Percentiles rank a stretch among this genome's conserved stretches.
Evolutionary conservation across 1,140 invertebrate genomes (phyloP).

Genomic region (Aphelenchoides fujianensis): DNA sequence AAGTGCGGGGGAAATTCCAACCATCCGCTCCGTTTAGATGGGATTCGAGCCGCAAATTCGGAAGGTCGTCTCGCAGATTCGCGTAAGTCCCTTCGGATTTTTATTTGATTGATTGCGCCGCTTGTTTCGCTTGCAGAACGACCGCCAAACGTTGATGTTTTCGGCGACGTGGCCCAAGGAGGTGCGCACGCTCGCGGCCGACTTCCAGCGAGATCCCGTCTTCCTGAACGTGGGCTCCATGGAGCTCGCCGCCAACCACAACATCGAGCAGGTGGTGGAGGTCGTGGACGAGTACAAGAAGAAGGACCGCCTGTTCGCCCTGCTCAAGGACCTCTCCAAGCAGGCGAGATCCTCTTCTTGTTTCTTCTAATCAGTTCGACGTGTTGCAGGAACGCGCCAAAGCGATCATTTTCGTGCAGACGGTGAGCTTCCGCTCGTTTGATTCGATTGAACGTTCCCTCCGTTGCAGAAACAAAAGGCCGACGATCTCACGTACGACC

Average conservation of each 20-base stretch:
- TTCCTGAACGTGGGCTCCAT: constrained; percentile 88
- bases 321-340: constrained; percentile 53
- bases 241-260: constrained; percentile 87
- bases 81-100: constrained; percentile 64
- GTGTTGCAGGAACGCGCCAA: constrained; percentile 42
- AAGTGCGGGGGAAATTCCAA: no score
- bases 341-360: constrained; percentile 41
- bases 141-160: constrained; percentile 95
- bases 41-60: constrained; percentile 97
- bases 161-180: constrained; percentile 97
- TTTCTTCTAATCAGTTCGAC: constrained; percentile 33
- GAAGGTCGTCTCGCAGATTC: constrained; percentile 90
- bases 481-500: constrained; percentile 85
- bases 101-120: no score
- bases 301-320: constrained; percentile 38
- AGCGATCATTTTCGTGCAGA: constrained; percentile 88
- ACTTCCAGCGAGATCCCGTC: constrained; percentile 84
- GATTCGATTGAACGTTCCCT: no score
- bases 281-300: constrained; percentile 53
- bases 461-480: constrained; percentile 94
- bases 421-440: no score
- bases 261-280: constrained; percentile 71
- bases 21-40: no score
- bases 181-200: constrained; percentile 83
- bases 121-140: constrained; percentile 71